phyloP scores from a whole-genome alignment of 1,140 invertebrate species.

The Phortica variegata region DNA sequence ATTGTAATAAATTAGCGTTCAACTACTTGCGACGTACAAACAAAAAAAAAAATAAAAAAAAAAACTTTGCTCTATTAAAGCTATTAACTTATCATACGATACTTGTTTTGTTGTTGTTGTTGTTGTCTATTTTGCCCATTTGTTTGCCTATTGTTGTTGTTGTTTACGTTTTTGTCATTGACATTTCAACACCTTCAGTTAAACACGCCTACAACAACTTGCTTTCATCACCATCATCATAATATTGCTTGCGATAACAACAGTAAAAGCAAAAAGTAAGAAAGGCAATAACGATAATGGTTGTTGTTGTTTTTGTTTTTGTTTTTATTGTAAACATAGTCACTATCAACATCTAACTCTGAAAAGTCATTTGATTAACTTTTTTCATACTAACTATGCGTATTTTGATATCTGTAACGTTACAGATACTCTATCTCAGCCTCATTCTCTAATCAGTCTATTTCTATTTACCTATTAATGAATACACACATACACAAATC shows the following conservation, averaged over 20 bases:
- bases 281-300: constrained; percentile 21
- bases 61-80: constrained; percentile 2
- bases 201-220: constrained; percentile 19
- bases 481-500: not conserved
- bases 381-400: too few relatives aligned
- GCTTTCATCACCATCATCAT: constrained; percentile 35
- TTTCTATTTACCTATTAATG: constrained; percentile 13
- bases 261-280: constrained; percentile 16
- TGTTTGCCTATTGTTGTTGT: not conserved
- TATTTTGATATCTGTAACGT: too few relatives aligned
- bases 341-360: too few relatives aligned
- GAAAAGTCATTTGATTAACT: too few relatives aligned
- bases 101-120: constrained; percentile 12
- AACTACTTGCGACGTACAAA: not conserved
- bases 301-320: constrained; percentile 27
- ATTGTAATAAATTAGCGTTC: too few relatives aligned
- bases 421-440: too few relatives aligned
- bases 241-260: constrained; percentile 8
- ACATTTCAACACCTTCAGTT: constrained; percentile 41
- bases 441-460: constrained; percentile 13
- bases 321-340: constrained; percentile 18
- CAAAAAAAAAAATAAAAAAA: not conserved
- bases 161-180: constrained; percentile 24
- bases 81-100: constrained; percentile 25
- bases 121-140: constrained; percentile 8